phyloP scores from a whole-genome alignment of 2,888 invertebrate species.

The Cabera pusaria region DNA sequence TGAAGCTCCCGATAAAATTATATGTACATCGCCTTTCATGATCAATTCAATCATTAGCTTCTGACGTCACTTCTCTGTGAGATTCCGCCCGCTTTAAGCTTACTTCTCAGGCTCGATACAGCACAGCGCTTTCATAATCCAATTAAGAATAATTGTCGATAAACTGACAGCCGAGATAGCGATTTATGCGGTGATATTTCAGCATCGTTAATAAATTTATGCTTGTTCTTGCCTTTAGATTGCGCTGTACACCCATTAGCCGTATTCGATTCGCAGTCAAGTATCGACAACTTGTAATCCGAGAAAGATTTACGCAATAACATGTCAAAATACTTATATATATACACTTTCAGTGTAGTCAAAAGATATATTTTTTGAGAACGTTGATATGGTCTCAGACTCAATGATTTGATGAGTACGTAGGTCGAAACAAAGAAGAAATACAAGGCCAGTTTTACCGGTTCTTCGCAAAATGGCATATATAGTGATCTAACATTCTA shows the following conservation, averaged over 20 bases:
- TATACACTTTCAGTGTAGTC: no score
- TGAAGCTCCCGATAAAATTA: no score
- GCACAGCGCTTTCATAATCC: conserved; percentile 79
- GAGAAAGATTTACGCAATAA: conserved; percentile 49
- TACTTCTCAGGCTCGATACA: conserved; percentile 32
- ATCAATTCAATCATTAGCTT: no score
- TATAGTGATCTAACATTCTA: no score
- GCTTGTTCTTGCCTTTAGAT: conserved; percentile 80
- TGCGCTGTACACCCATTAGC: conserved; percentile 71
- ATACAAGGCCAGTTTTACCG: no score
- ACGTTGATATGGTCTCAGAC: no score
- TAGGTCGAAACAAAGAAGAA: no score
- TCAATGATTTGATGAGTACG: no score
- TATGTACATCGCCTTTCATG: no score
- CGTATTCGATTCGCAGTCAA: conserved; percentile 66
- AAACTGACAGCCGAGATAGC: conserved; percentile 78
- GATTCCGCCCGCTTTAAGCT: conserved; percentile 36
- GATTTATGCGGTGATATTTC: conserved; percentile 83
- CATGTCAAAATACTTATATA: conserved; percentile 45
- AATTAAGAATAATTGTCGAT: conserved; percentile 83
- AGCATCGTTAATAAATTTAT: conserved; percentile 82
- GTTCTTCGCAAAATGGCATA: no score
- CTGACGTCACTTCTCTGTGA: no score
- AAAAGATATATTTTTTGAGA: no score
- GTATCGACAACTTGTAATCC: conserved; percentile 67